Percentiles rank a stretch among this genome's conserved stretches.
Evolutionary conservation across 1,140 invertebrate species (phyloP).

Genomic region (Macrotrachela quadricornifera): DNA sequence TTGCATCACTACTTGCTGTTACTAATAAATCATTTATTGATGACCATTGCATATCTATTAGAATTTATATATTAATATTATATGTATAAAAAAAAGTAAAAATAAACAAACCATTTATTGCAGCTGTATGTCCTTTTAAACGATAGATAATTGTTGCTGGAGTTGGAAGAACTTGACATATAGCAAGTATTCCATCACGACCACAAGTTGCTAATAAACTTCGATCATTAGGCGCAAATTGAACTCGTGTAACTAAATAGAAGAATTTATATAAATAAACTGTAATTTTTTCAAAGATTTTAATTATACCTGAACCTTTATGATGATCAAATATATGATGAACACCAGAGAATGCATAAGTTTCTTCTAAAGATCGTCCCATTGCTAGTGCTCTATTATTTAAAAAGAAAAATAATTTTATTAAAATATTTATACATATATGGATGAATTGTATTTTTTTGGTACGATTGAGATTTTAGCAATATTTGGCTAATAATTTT

Average conservation of each 20-base stretch:
- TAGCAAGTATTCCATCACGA: constrained; percentile 51
- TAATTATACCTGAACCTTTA: constrained; percentile 34
- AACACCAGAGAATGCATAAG: constrained; percentile 60
- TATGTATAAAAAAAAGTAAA: constrained; percentile 16
- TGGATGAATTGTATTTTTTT: not conserved
- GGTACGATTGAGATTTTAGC: not conserved
- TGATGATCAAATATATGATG: constrained; percentile 66
- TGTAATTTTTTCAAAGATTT: not conserved
- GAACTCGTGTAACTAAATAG: constrained; percentile 46
- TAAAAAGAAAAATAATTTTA: not conserved
- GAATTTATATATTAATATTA: constrained; percentile 39
- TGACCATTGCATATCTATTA: constrained; percentile 56
- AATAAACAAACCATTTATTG: constrained; percentile 42
- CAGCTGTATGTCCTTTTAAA: constrained; percentile 48
- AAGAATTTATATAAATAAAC: not conserved
- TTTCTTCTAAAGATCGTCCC: constrained; percentile 39
- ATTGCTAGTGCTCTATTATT: constrained; percentile 1
- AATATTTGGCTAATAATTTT: not conserved
- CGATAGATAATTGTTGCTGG: constrained; percentile 46
- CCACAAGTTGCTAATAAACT: constrained; percentile 56
- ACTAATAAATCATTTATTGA: constrained; percentile 60
- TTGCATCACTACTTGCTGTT: constrained; percentile 50
- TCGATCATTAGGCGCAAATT: constrained; percentile 67
- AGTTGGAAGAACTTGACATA: constrained; percentile 50
- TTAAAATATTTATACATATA: not conserved